Conservation (phyloP, 2,113 vertebrate genomes). For the Promerops cafer region DNA sequence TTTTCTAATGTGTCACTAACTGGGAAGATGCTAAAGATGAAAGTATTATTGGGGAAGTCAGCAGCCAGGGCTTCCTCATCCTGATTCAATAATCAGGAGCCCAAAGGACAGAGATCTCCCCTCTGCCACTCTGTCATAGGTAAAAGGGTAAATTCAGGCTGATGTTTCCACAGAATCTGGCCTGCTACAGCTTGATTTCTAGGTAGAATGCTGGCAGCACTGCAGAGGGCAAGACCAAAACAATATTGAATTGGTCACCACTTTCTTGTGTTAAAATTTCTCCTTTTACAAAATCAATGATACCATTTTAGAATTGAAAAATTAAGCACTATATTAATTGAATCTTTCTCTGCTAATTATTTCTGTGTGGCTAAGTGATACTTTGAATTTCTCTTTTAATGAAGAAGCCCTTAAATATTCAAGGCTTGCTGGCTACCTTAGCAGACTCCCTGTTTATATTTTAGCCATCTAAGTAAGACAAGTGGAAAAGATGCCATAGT, state of each 20-base stretch:
- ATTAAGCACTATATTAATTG: neutral
- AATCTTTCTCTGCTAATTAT: neutral
- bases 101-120: neutral
- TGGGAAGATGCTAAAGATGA: neutral
- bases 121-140: neutral
- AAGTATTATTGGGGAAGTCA: neutral
- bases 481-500: neutral
- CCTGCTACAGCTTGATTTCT: neutral
- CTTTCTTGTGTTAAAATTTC: neutral
- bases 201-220: neutral
- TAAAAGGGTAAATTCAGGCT: neutral
- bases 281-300: neutral
- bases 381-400: slow-evolving; percentile 18
- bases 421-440: neutral
- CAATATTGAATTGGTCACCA: neutral
- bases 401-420: neutral
- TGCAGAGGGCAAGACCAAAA: neutral
- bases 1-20: neutral
- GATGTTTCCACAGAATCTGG: neutral
- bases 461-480: neutral
- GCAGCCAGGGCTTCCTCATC: fast-evolving
- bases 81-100: neutral
- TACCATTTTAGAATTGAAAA: neutral
- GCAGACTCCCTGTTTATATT: neutral
- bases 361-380: neutral